phyloP scores from a whole-genome alignment of 2,113 vertebrate genomes.

The Danio rerio region GRCz12tu NC_133182.1:13372501-13373000 shows the following conservation, averaged over 20 bases:
- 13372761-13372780: too few relatives aligned
- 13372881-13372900: neutral
- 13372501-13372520: constrained; percentile 26
- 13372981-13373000: neutral
- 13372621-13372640: neutral
- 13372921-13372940: neutral
- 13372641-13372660: neutral
- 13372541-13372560: constrained; percentile 32
- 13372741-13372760: too few relatives aligned
- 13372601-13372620: neutral
- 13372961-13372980: neutral
- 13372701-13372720: too few relatives aligned
- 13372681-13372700: too few relatives aligned
- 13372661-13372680: neutral
- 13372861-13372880: too few relatives aligned
- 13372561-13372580: neutral
- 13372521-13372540: constrained; percentile 33
- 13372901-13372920: constrained; percentile 1
- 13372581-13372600: constrained; percentile 1
- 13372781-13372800: too few relatives aligned
- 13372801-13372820: too few relatives aligned
- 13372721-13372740: too few relatives aligned
- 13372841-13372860: too few relatives aligned
- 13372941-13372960: neutral
- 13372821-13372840: too few relatives aligned